These are phyloP conservation scores for Salmo trutta DNA, from an alignment of 2,797 vertebrate species.

Conservation along the genomic window DNA sequence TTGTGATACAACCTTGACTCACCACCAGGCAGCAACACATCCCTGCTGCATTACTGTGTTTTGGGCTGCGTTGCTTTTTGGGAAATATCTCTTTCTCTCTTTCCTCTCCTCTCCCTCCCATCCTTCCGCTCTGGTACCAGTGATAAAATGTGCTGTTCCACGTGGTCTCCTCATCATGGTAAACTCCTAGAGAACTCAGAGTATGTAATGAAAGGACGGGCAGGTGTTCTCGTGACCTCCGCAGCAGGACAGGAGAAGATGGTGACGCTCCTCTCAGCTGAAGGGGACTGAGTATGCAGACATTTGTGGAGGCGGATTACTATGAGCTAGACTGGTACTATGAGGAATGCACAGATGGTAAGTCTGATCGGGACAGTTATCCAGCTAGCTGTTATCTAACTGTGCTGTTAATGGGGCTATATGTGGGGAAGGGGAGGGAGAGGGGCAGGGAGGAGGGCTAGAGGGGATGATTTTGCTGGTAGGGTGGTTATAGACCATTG, in stretches of 20 bases:
- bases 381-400: neutral
- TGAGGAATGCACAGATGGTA: slow-evolving; percentile 98
- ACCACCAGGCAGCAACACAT: slow-evolving; percentile 50
- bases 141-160: slow-evolving; percentile 70
- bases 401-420: neutral
- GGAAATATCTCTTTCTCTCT: slow-evolving; percentile 5
- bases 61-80: slow-evolving; percentile 47
- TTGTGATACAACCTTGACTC: slow-evolving; percentile 69
- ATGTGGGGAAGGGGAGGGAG: neutral
- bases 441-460: neutral
- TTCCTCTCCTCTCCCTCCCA: slow-evolving; percentile 15
- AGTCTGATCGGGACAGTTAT: slow-evolving; percentile 39
- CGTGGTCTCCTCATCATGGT: slow-evolving; percentile 33
- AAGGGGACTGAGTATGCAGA: slow-evolving; percentile 76
- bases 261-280: slow-evolving; percentile 49
- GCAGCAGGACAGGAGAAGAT: slow-evolving; percentile 62
- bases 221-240: slow-evolving; percentile 66
- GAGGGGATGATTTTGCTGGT: neutral
- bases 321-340: slow-evolving; percentile 99
- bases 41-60: slow-evolving; percentile 78
- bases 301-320: slow-evolving; percentile 97
- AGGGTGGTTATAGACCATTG: neutral
- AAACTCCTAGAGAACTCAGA: slow-evolving; percentile 50
- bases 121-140: slow-evolving; percentile 48
- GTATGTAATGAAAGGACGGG: slow-evolving; percentile 66